Conservation (phyloP, 2,888 invertebrate genomes). For the Drosophila rellima region DNA sequence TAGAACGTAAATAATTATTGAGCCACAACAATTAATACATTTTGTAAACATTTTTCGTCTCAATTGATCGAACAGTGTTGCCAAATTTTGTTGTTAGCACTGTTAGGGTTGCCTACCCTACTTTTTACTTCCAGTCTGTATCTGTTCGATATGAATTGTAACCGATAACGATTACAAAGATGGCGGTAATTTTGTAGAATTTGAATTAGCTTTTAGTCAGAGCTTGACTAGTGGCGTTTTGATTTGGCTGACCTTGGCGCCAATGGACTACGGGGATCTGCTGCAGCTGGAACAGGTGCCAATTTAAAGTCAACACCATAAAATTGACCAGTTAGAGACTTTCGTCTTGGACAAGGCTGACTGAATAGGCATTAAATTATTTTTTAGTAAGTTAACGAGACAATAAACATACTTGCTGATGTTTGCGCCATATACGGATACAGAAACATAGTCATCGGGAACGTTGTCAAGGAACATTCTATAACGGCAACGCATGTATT, state of each 20-base stretch:
- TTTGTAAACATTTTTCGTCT: constrained; percentile 78
- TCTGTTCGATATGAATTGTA: constrained; percentile 43
- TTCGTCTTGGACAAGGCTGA: constrained; percentile 57
- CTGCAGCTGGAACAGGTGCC: constrained; percentile 70
- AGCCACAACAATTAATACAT: constrained; percentile 68
- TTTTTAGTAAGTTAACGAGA: background rate
- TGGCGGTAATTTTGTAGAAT: background rate
- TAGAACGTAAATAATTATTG: constrained; percentile 63
- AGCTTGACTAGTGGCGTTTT: background rate
- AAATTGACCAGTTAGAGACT: constrained; percentile 74
- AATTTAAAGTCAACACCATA: constrained; percentile 75
- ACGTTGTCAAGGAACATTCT: constrained; percentile 57
- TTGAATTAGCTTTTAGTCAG: background rate
- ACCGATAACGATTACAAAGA: constrained; percentile 17
- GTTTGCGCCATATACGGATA: constrained; percentile 27
- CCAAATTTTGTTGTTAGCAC: constrained; percentile 1
- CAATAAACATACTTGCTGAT: constrained; percentile 33
- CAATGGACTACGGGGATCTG: constrained; percentile 47
- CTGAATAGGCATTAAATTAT: constrained; percentile 36
- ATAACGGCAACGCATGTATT: constrained; percentile 55
- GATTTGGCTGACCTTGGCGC: constrained; percentile 1
- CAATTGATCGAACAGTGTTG: constrained; percentile 63
- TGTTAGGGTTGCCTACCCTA: constrained; percentile 30
- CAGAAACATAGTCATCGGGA: constrained; percentile 40
- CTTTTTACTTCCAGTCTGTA: constrained; percentile 38